Evolutionary conservation across 1,140 invertebrate species (phyloP).

Genomic region (Diabrotica virgifera): DNA sequence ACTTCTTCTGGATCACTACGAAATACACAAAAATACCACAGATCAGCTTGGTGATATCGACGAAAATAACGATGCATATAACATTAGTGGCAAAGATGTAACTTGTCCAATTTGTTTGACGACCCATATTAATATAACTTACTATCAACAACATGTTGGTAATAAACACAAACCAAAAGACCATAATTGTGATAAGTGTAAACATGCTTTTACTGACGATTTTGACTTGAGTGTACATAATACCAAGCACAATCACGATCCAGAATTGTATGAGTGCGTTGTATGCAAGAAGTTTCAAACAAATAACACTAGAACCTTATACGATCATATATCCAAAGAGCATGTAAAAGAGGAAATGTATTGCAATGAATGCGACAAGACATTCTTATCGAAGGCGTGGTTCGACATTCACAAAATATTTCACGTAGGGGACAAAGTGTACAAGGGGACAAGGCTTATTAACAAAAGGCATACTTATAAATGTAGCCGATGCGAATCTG

Average conservation of each 20-base stretch:
- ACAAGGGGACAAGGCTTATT: too few relatives aligned
- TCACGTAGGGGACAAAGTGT: not conserved
- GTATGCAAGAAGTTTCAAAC: not conserved
- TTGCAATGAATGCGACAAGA: not conserved
- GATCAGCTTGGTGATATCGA: conserved; percentile 27
- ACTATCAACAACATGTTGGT: conserved; percentile 23
- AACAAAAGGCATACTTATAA: too few relatives aligned
- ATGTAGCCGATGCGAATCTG: too few relatives aligned
- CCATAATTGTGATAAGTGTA: not conserved
- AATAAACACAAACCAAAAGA: conserved; percentile 25
- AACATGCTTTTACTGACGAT: not conserved
- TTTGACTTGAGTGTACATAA: not conserved
- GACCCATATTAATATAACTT: conserved; percentile 31
- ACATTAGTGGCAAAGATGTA: not conserved
- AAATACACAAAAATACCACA: not conserved
- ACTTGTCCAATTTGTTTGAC: conserved; percentile 51
- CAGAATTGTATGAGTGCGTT: not conserved
- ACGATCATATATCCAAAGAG: too few relatives aligned
- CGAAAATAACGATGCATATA: conserved; percentile 35
- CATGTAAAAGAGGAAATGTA: too few relatives aligned
- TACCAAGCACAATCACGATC: not conserved
- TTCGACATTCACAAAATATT: not conserved
- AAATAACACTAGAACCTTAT: not conserved
- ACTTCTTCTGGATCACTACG: not conserved
- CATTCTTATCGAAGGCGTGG: not conserved